Evolutionary conservation across 2,797 vertebrate genomes (phyloP).

Genomic region (Pipistrellus pygmaeus): DNA sequence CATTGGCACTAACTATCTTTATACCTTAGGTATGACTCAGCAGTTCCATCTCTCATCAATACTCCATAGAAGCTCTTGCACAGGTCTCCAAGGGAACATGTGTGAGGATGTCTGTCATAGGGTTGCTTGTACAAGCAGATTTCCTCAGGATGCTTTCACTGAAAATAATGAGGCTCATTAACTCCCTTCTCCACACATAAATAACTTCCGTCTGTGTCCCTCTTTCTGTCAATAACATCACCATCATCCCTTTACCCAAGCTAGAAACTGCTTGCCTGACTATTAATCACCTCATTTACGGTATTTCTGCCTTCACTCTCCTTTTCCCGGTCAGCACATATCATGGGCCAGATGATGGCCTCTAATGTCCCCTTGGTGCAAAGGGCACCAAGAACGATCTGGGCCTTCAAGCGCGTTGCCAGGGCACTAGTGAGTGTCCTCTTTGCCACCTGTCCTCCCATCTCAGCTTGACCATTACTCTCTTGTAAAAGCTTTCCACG

Average conservation of each 20-base stretch:
- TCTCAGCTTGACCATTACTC: neutral
- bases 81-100: neutral
- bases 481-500: neutral
- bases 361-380: neutral
- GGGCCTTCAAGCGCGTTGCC: neutral
- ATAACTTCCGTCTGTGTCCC: neutral
- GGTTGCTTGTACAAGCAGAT: neutral
- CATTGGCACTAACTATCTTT: neutral
- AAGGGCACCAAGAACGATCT: neutral
- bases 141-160: constrained; percentile 40
- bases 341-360: neutral
- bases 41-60: neutral
- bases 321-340: constrained; percentile 26
- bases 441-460: neutral
- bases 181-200: constrained; percentile 42
- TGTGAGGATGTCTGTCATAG: neutral
- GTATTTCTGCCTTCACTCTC: constrained; percentile 19
- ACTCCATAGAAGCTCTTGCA: neutral
- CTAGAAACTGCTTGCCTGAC: neutral
- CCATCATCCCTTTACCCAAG: constrained; percentile 1
- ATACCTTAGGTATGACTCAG: neutral
- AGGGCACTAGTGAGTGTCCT: neutral
- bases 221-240: constrained; percentile 50
- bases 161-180: constrained; percentile 53
- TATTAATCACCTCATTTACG: constrained; percentile 29